Base-by-base conservation (phyloP, 2,888 invertebrate species). In the Deilephila porcellus region DNA sequence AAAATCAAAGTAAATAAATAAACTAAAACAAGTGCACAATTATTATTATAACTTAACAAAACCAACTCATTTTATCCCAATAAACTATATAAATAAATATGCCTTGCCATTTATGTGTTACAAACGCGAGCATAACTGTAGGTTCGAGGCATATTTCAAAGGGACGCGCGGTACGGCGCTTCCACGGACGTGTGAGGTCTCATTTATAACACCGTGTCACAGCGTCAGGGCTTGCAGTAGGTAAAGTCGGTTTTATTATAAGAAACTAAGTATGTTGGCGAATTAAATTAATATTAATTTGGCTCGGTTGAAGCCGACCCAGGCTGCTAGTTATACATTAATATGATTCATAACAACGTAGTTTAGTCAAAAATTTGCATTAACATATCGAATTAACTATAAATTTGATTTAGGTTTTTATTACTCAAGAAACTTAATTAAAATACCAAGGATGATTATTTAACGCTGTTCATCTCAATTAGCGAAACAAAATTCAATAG, bases 161-260 rank as follows among this genome's bases (percentile, higher is more conserved):
- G 73, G 45, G 60, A 45, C 73, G 25, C 59, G n/a, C 64, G 53
- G 20, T 53, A 14, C 32, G 45, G 45, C 45, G 45, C 71, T 70
- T 34, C 62, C 62, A 56, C 71, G 53, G 34, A 53, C 56, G 77
- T 75, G 78, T 77, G 76, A 75, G 76, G 76, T 78, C 78, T 75
- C 74, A 74, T 76, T 79, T 78, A 63, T 71, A 62, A 71, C 56
- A 45, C 37, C 59, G 62, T 34, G 62, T 25, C 71, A 70, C 60
- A 70, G 62, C 56, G 71, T 37, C 25, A 59, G 59, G 64, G 19
- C 29, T 59, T 32, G 34, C 34, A 37, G 37, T 67, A 67, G 8
- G 37, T 19, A 37, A 64, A 73, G 59, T 64, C 25, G 11, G 3
- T n/a, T 52, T 52, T 11, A 11, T 45, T 11, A 11, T 45, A 1